Percentiles rank a stretch among this genome's conserved stretches.
phyloP scores from a whole-genome alignment of 2,113 vertebrate genomes.

The Loxodonta africana region DNA sequence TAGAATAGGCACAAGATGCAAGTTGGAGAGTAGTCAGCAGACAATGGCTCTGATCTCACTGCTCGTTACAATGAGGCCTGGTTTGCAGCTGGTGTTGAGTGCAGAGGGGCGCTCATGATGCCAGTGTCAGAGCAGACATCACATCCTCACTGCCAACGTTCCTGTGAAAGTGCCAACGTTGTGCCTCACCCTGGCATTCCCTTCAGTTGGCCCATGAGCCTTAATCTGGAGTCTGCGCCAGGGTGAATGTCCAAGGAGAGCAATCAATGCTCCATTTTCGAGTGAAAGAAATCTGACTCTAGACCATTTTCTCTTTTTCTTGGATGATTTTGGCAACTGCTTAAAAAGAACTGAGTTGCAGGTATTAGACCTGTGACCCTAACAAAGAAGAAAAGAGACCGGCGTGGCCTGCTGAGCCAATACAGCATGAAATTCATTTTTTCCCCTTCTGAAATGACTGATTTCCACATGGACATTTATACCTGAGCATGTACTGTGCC shows the following conservation, averaged over 20 bases:
- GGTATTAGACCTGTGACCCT: background rate
- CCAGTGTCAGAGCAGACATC: background rate
- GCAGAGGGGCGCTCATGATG: background rate
- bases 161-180: background rate
- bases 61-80: background rate
- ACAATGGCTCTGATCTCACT: background rate
- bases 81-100: background rate
- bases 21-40: background rate
- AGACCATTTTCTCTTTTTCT: background rate
- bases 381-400: background rate
- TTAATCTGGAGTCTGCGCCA: background rate
- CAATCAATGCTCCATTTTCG: background rate
- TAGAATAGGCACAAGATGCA: background rate
- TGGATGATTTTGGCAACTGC: background rate
- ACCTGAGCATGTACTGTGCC: background rate
- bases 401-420: background rate
- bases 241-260: background rate
- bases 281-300: background rate
- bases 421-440: background rate
- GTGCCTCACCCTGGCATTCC: background rate
- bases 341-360: slow-evolving; percentile 27
- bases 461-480: background rate
- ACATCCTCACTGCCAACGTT: background rate
- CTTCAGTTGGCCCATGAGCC: background rate
- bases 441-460: background rate